Conservation (phyloP, 2,888 invertebrate species). For the Parochlus steinenii region DNA sequence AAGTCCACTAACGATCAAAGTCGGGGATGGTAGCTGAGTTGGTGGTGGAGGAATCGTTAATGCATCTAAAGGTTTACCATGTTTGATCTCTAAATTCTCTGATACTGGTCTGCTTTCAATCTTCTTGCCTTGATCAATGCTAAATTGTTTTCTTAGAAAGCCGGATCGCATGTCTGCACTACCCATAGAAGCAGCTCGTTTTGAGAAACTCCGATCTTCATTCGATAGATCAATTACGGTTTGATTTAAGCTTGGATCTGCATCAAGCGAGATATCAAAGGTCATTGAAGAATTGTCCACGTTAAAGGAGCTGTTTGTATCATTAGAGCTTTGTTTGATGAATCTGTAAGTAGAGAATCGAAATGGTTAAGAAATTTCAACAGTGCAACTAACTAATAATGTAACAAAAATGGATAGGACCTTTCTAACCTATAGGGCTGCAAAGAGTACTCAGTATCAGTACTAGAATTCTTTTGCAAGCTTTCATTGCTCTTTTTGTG, state of each 20-base stretch:
- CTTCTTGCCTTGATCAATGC: constrained; percentile 26
- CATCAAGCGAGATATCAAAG: constrained; percentile 28
- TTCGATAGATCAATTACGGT: constrained; percentile 18
- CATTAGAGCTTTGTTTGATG: constrained; percentile 31
- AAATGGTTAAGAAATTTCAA: no score
- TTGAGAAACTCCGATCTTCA: constrained; percentile 16
- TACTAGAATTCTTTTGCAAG: constrained; percentile 30
- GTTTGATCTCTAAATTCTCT: constrained; percentile 3
- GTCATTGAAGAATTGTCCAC: constrained; percentile 29
- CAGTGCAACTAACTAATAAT: no score
- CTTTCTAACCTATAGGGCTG: constrained; percentile 31
- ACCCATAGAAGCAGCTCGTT: constrained; percentile 26
- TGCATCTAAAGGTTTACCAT: neutral
- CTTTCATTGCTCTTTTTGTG: constrained; percentile 30
- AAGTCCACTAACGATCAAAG: no score
- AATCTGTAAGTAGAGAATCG: no score
- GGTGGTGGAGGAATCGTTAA: neutral
- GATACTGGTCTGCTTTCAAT: constrained; percentile 2
- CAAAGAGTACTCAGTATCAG: constrained; percentile 30
- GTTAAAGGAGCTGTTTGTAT: constrained; percentile 30
- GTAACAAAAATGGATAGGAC: no score
- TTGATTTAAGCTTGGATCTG: constrained; percentile 19
- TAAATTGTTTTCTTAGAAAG: constrained; percentile 31
- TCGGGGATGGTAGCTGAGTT: neutral
- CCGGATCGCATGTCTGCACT: constrained; percentile 21